Evolutionary conservation across 2,888 invertebrate genomes (phyloP).

Genomic region (Argynnis bischoffii): DNA sequence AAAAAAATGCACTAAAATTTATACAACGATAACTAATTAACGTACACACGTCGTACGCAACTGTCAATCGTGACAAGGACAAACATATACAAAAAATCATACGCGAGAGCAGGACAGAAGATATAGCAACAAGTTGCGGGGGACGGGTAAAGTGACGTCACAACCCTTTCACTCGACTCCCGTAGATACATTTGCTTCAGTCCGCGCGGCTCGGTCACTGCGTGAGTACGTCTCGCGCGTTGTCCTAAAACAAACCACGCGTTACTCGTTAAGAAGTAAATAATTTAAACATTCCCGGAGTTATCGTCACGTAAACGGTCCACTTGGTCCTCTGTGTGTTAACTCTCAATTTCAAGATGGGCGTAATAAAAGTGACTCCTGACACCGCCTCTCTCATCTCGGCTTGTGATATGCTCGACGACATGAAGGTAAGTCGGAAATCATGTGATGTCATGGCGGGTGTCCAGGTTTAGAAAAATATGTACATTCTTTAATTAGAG

Average conservation of each 20-base stretch:
- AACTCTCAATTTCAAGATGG: conserved; percentile 55
- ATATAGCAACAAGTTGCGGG: conserved; percentile 74
- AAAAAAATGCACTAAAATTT: conserved; percentile 17
- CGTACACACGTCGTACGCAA: conserved; percentile 40
- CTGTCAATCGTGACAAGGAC: conserved; percentile 63
- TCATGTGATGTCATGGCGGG: conserved; percentile 52
- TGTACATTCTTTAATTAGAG: conserved; percentile 52
- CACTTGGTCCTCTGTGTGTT: conserved; percentile 65
- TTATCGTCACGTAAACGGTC: conserved; percentile 64
- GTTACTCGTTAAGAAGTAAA: conserved; percentile 57
- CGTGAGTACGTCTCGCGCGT: conserved; percentile 73
- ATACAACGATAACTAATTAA: conserved; percentile 15
- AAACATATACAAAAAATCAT: conserved; percentile 50
- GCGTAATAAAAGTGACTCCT: conserved; percentile 74
- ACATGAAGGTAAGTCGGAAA: conserved; percentile 70
- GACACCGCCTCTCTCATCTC: conserved; percentile 74
- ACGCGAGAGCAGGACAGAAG: conserved; percentile 53
- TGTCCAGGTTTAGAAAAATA: conserved; percentile 57
- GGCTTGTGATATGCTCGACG: conserved; percentile 76
- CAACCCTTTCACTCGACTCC: conserved; percentile 73
- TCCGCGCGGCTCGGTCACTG: conserved; percentile 80
- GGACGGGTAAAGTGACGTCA: conserved; percentile 82
- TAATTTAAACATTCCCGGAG: conserved; percentile 49
- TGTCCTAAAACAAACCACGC: conserved; percentile 68
- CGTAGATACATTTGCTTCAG: conserved; percentile 65